Evolutionary conservation across 2,113 vertebrate species (phyloP), one percentile per base, ranked within the genome.

Genomic region (Micromys minutus): DNA sequence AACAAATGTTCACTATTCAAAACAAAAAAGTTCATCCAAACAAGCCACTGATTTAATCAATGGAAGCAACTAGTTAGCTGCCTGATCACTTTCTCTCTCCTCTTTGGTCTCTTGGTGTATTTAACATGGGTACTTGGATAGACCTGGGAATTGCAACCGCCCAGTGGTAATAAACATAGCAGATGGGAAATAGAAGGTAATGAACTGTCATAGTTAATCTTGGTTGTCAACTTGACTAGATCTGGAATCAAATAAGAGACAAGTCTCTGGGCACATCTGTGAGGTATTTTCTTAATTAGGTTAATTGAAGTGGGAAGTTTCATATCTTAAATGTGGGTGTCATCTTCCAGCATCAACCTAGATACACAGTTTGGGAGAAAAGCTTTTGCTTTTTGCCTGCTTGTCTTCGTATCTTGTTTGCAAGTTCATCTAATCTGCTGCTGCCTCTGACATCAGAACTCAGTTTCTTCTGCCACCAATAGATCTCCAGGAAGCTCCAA

Each of bases 131-230:
- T 79, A 93, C 50, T 47, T 77, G 31, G 67, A 94, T 1, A 69
- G 42, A 47, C 65, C 39, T 31, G 63, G 57, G 72, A 36, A 94
- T 6, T 81, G 34, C 19, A 42, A 87, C 8, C 61, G 45, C 45
- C 79, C 77, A 65, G 45, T 84, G 59, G 52, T 86, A 94, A 95
- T 67, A 97, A 96, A 76, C 22, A 39, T 55, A 85, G 63, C 45
- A 52, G 55, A 42, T 69, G 29, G 55, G 63, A 96, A 94, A 95
- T 0, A 95, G 75, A 95, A 92, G 47, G 94, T 74, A 96, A 93
- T 61, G 19, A 85, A 85, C 83, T 85, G 61, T 65, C 39, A 85
- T 47, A 29, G 83, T 65, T 85, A 85, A 85, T 85, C 59, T 85
- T 85, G 83, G 42, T 85, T 85, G 61, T 85, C 83, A 85, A 65